Evolutionary conservation across 2,113 vertebrate species (phyloP), one percentile per base, ranked within the genome.

Genomic region (Myotis brandtii): DNA sequence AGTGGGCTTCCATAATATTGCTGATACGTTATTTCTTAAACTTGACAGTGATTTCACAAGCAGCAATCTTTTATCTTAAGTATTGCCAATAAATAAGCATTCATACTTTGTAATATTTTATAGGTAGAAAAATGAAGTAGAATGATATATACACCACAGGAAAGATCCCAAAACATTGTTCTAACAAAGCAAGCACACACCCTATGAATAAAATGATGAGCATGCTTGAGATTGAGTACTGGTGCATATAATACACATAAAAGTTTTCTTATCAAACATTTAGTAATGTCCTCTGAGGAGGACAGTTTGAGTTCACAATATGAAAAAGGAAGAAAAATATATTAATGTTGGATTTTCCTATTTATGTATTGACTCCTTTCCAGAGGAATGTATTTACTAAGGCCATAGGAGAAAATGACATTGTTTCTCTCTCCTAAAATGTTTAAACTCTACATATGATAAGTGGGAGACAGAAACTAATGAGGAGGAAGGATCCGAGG

Each of bases 11-110:
- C 43, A 48, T 23, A 37, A 21, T 37, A 8, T 1, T n/a, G 43
- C 34, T 40, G 30, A 46, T 1, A 52, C 2, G 18, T 46, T 23
- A 72, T 62, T 94, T 96, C 70, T 69, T 69, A 70, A 77, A 52
- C 23, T 79, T 13, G 43, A 54, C 14, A 72, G 34, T 77, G 8
- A 70, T 72, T 79, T 66, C n/a, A 30, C 17, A 27, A 43, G 32
- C 46, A 46, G 59, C 56, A 37, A 52, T 79, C 2, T 93, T 93
- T 76, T 82, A 87, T 66, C n/a, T 81, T 48, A 92, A 77, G 77
- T 40, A 72, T 85, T 88, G 12, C 17, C 40, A 84, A 76, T 79
- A 73, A 40, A 34, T 73, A 17, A 40, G 56, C 21, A 85, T 9
- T 46, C 32, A 79, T 32, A 66, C 43, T 56, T 79, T 88, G 3